Percentiles rank a stretch among this genome's conserved stretches.
Evolutionary conservation across 64 coral and sea anemone genomes (phyloP).

Genomic region (Stylophora pistillata): DNA sequence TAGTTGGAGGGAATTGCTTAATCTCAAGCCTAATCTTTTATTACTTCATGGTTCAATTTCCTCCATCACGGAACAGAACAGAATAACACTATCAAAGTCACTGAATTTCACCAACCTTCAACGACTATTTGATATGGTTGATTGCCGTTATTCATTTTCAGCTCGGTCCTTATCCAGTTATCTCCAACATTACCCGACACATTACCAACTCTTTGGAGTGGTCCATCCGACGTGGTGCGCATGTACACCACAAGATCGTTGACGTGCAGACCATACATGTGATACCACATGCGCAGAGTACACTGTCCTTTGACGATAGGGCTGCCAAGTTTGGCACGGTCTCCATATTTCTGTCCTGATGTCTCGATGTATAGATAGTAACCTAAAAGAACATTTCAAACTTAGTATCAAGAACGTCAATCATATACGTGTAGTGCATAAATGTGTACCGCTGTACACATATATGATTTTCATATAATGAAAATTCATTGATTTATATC

Average conservation of each 20-base stretch:
- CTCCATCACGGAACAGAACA: not conserved
- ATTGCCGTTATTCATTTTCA: constrained; percentile 27
- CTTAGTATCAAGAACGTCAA: not conserved
- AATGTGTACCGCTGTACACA: no score
- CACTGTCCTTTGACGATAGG: constrained; percentile 70
- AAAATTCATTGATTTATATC: no score
- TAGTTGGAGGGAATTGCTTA: no score
- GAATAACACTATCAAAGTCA: not conserved
- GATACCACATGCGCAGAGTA: constrained; percentile 86
- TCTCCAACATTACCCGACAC: constrained; percentile 79
- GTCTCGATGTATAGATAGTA: constrained; percentile 92
- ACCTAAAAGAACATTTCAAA: constrained; percentile 38
- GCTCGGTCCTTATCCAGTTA: constrained; percentile 64
- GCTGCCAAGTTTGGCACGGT: constrained; percentile 83
- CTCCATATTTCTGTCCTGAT: constrained; percentile 61
- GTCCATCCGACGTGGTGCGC: constrained; percentile 65
- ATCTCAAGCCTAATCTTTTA: no score
- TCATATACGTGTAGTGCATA: no score
- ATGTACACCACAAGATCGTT: constrained; percentile 80
- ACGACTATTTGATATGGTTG: constrained; percentile 86
- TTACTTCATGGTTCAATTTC: no score
- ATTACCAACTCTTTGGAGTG: constrained; percentile 44
- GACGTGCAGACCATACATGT: constrained; percentile 87
- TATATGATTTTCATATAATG: no score
- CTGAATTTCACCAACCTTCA: constrained; percentile 65